Percentiles rank a stretch among this genome's conserved stretches.
Evolutionary conservation across 1,140 invertebrate genomes (phyloP).

Genomic region (Sycophaga agraensis): DNA sequence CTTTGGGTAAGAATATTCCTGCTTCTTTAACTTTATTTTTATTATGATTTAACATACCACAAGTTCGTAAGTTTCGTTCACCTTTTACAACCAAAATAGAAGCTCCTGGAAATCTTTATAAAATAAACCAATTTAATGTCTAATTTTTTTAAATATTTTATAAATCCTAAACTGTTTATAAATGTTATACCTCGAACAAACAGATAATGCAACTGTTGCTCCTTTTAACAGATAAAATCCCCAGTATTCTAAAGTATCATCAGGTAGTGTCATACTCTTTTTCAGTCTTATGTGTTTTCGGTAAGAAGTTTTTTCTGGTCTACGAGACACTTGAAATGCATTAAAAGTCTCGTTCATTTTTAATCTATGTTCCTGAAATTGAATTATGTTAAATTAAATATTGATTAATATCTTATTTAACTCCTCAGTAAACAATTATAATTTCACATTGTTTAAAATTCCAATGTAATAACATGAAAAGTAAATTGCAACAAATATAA

Average conservation of each 20-base stretch:
- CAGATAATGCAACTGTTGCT: constrained; percentile 72
- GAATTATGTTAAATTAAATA: constrained; percentile 4
- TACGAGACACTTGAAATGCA: constrained; percentile 75
- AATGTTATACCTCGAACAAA: constrained; percentile 70
- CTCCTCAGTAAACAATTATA: constrained; percentile 55
- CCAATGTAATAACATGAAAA: background rate
- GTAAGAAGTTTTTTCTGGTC: constrained; percentile 67
- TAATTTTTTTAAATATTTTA: background rate
- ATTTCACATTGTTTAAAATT: background rate
- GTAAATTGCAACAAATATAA: too few relatives aligned
- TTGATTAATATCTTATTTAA: background rate
- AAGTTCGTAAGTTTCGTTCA: constrained; percentile 72
- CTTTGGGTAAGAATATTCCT: constrained; percentile 55
- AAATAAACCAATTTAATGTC: constrained; percentile 22
- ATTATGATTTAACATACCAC: constrained; percentile 72
- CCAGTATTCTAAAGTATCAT: constrained; percentile 87
- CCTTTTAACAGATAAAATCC: constrained; percentile 81
- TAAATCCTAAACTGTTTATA: too few relatives aligned
- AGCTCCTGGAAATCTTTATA: constrained; percentile 65
- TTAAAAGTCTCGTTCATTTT: constrained; percentile 79
- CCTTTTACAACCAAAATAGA: constrained; percentile 78
- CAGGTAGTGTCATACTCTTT: constrained; percentile 79
- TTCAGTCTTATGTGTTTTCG: constrained; percentile 75
- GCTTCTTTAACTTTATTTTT: constrained; percentile 62
- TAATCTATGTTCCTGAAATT: constrained; percentile 67